A percentile compares a stretch with the other conserved stretches of the same genome.
Evolutionary conservation across 2,113 vertebrate species (phyloP).

Genomic region (Geothlypis trichas): DNA sequence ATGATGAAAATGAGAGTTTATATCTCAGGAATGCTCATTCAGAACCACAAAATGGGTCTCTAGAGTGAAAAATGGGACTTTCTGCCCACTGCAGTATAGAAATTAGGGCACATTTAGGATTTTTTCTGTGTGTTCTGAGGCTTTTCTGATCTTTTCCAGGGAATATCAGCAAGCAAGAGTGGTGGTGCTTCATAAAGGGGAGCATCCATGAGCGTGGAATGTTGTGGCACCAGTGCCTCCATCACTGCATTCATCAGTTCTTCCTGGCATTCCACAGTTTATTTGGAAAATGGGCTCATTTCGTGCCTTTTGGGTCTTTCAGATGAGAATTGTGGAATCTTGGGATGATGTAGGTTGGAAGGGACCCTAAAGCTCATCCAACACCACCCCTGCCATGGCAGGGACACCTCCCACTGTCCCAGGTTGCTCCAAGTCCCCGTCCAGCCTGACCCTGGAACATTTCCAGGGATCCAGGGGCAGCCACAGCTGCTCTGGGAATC

Average conservation of each 20-base stretch:
- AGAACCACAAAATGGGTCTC: neutral
- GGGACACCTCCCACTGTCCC: neutral
- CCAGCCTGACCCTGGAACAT: neutral
- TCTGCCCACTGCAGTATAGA: neutral
- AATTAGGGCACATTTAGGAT: neutral
- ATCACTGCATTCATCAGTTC: neutral
- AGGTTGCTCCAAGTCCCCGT: accelerated
- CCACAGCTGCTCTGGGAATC: neutral
- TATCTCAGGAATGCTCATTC: neutral
- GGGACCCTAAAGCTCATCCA: neutral
- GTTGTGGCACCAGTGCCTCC: neutral
- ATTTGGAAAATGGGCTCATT: neutral
- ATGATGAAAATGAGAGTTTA: neutral
- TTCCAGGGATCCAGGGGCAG: neutral
- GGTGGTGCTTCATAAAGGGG: neutral
- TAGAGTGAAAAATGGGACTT: neutral
- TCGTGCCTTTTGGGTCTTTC: neutral
- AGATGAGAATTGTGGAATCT: neutral
- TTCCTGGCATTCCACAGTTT: neutral
- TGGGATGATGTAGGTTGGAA: neutral
- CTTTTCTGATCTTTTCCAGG: neutral
- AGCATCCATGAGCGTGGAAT: neutral
- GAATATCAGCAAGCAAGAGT: neutral
- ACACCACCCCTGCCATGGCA: neutral
- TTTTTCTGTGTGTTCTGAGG: neutral